Evolutionary conservation across 2,888 invertebrate genomes (phyloP), one percentile per base, ranked within the genome.

Genomic region (Carabus problematicus): DNA sequence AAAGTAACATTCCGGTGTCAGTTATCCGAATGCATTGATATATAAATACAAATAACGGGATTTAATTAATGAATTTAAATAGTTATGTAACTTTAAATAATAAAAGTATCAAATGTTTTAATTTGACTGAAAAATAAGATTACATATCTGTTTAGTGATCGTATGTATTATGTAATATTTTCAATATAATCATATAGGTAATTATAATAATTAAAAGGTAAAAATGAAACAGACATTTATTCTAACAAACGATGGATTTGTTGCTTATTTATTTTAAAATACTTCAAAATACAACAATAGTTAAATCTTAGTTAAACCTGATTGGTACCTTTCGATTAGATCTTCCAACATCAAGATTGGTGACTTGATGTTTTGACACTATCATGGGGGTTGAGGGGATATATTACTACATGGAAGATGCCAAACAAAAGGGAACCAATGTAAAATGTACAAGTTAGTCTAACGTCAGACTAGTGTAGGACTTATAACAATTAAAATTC

Each of bases 401-500:
- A 40, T 67, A 18, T 40, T 52, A 41, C 41, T 42, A 29, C 9
- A 52, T 29, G 43, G 43, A 64, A 56, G 45, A 55, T 14, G 52
- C 42, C 19, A 52, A 67, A 54, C 54, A 54, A 67, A 67, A 60
- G 49, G 49, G 49, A 39, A 14, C 12, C 42, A 59, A 16, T 42
- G n/a, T 67, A 67, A 67, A 67, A 67, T 67, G 60, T 67, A 67
- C 67, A 67, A 41, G 49, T 60, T 67, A 67, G 67, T 67, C 67
- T 67, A 67, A 60, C 52, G 42, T 67, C 49, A 67, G 67, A 67
- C 67, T 67, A 67, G 67, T 67, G 16, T 18, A 60, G 67, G 43
- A 52, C 67, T 59, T 59, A 42, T 59, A 67, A 67, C 67, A 67
- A 67, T 64, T 29, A 66, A 56, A 67, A 67, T 40, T 60, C 60